Conservation (phyloP, 2,113 vertebrate genomes). For the Egretta garzetta region DNA sequence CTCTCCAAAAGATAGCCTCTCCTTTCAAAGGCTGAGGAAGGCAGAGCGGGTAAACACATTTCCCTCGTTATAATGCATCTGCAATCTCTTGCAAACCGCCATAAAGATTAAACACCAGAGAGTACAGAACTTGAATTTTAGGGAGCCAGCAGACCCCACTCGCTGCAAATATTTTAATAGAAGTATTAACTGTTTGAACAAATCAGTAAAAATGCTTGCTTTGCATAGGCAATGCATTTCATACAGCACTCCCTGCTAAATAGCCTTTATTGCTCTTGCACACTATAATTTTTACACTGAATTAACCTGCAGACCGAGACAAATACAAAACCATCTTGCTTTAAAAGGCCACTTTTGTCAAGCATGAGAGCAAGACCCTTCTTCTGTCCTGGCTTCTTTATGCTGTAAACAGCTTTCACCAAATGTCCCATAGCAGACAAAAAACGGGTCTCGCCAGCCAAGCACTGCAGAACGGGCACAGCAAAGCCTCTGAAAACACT, state of each 20-base stretch:
- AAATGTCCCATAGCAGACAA: neutral
- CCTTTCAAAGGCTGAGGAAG: neutral
- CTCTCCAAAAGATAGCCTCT: neutral
- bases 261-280: neutral
- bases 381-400: neutral
- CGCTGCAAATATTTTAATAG: neutral
- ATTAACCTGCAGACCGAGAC: neutral
- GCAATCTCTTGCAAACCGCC: neutral
- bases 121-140: neutral
- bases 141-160: neutral
- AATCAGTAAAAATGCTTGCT: neutral
- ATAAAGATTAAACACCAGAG: neutral
- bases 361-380: neutral
- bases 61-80: neutral
- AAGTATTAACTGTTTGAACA: neutral
- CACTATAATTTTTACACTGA: neutral
- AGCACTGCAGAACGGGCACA: neutral
- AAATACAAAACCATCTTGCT: neutral
- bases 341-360: slow-evolving; percentile 25
- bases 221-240: neutral
- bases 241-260: neutral
- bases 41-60: neutral
- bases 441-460: neutral
- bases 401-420: slow-evolving; percentile 27
- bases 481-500: neutral